phyloP scores from a whole-genome alignment of 1,140 invertebrate genomes.

The Drosophila mayri region DNA sequence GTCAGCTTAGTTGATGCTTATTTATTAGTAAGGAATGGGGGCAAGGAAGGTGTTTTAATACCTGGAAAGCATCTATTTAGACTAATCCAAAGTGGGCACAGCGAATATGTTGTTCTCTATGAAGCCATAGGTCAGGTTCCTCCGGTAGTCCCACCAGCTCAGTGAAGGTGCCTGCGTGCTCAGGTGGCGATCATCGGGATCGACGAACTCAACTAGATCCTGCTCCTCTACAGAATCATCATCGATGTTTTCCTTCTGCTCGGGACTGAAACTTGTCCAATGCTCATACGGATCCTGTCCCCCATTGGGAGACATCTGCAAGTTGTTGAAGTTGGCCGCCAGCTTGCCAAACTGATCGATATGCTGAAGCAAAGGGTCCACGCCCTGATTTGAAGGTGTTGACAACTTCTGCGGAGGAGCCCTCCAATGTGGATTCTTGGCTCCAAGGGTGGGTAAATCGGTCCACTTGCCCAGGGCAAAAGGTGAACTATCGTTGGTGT shows the following conservation, averaged over 20 bases:
- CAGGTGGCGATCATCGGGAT: conserved; percentile 38
- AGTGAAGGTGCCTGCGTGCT: conserved; percentile 8
- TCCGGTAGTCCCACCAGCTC: conserved; percentile 71
- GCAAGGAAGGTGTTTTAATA: conserved; percentile 48
- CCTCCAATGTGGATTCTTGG: conserved; percentile 28
- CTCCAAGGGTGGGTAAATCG: conserved; percentile 68
- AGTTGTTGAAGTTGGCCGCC: conserved; percentile 73
- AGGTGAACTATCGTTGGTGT: conserved; percentile 76
- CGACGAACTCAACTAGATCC: conserved; percentile 38
- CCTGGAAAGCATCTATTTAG: not conserved
- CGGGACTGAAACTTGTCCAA: conserved; percentile 77
- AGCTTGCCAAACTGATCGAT: conserved; percentile 83
- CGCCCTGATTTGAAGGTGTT: conserved; percentile 25
- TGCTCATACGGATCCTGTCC: conserved; percentile 62
- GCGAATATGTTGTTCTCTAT: conserved; percentile 74
- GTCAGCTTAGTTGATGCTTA: conserved; percentile 19
- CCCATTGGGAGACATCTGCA: conserved; percentile 38
- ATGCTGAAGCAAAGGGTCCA: conserved; percentile 73
- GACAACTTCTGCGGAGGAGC: conserved; percentile 15
- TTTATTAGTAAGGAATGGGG: conserved; percentile 35
- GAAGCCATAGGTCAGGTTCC: conserved; percentile 70
- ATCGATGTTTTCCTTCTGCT: conserved; percentile 44
- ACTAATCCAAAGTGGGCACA: conserved; percentile 61
- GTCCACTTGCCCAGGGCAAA: conserved; percentile 83
- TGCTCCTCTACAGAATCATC: conserved; percentile 73